Evolutionary conservation across 2,113 vertebrate species (phyloP), one percentile per base, ranked within the genome.

Genomic region (Corvus hawaiiensis): DNA sequence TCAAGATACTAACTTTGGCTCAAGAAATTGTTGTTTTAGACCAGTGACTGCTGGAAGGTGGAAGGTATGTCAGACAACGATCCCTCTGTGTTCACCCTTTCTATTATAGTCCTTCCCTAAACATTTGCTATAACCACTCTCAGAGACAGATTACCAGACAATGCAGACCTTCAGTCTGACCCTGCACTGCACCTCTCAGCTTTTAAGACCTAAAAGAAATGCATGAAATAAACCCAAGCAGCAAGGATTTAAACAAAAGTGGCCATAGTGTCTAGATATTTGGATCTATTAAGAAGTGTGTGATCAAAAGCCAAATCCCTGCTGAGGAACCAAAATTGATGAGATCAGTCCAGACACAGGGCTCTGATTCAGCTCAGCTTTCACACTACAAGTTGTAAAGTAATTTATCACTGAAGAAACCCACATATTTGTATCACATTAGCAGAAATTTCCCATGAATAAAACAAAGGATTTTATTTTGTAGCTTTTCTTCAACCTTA

Each of bases 401-500:
- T 66, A 94, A 96, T 96, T 93, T 84, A 94, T 95, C 92, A 93
- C 73, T 78, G 69, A 78, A 95, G 84, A 89, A 95, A 77, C 35
- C 32, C 75, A 95, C 78, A 75, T 87, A 93, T 64, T 97, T 96
- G 77, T 96, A 96, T 87, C 16, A 4, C 92, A 89, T 94, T 94
- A 93, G 49, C 64, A 90, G 73, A 94, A 82, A 94, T 83, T 95
- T 96, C 91, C 78, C 94, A 94, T 94, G 94, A 90, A 96, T 89
- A 87, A 94, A 81, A 73, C 92, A 96, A 94, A 91, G 82, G 73
- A 94, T 95, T 96, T 97, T 91, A 91, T 91, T 95, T 92, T 95
- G 79, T 19, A 96, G 62, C 49, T 90, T 90, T 67, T 66, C 49
- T 84, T 71, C 87, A 91, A 76, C 67, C 63, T 58, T 71, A 75